Conservation (phyloP, 2,888 invertebrate species). For the Mechanitis messenoides region DNA sequence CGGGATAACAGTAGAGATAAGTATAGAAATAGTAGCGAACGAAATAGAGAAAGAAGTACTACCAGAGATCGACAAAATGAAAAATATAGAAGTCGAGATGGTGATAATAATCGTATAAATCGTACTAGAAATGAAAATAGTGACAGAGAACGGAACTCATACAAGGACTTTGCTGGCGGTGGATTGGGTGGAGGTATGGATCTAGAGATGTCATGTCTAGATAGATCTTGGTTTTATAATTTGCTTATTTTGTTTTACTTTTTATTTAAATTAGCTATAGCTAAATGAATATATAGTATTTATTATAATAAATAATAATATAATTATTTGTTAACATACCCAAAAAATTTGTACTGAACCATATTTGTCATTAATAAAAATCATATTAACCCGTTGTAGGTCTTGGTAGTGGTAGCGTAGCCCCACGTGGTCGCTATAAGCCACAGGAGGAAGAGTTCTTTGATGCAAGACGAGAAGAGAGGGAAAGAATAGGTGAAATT, state of each 20-base stretch:
- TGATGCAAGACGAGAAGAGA: conserved; percentile 82
- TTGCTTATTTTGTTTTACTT: no score
- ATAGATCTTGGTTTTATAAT: no score
- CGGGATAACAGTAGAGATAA: conserved; percentile 18
- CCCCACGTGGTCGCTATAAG: conserved; percentile 47
- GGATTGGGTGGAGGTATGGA: conserved; percentile 53
- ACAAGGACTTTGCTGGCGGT: conserved; percentile 44
- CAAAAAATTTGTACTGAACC: no score
- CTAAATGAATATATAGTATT: no score
- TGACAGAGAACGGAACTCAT: conserved; percentile 42
- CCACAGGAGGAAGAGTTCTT: conserved; percentile 65
- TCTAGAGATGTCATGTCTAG: neutral
- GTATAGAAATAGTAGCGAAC: conserved; percentile 26
- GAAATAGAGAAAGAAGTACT: conserved; percentile 28
- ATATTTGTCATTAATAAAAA: no score
- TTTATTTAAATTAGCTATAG: no score
- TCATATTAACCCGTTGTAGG: conserved; percentile 32
- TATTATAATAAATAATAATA: no score
- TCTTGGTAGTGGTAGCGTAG: conserved; percentile 39
- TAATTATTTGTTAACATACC: no score
- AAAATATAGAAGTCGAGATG: conserved; percentile 13
- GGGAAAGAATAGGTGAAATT: conserved; percentile 84
- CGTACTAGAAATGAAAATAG: conserved; percentile 29
- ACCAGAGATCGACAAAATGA: conserved; percentile 1
- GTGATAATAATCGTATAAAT: conserved; percentile 24